Percentiles rank a stretch among this genome's conserved stretches.
These are phyloP conservation scores for Platysteira castanea DNA, from an alignment of 2,113 vertebrate genomes.

Conservation along the genomic window DNA sequence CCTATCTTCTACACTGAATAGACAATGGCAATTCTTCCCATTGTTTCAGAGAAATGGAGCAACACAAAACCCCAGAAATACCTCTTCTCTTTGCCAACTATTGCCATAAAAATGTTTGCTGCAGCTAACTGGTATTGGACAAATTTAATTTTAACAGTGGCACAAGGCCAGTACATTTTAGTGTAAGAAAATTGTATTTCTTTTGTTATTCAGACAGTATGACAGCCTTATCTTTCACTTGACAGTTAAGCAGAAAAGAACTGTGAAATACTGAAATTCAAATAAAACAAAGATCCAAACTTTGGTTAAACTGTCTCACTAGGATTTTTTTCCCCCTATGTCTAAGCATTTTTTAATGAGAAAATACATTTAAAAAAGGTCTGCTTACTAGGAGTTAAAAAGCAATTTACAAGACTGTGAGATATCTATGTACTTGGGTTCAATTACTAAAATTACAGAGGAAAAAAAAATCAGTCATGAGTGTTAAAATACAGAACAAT, in stretches of 20 bases:
- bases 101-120: not conserved
- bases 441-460: not conserved
- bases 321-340: not conserved
- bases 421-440: not conserved
- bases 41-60: conserved; percentile 77
- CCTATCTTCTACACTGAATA: conserved; percentile 80
- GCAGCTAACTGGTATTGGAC: not conserved
- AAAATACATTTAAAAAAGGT: not conserved
- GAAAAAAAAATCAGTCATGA: not conserved
- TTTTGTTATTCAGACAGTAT: not conserved
- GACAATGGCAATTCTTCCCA: conserved; percentile 74
- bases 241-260: not conserved
- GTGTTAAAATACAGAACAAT: not conserved
- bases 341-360: not conserved
- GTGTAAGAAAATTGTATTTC: not conserved
- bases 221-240: not conserved
- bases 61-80: not conserved
- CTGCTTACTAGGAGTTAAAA: not conserved
- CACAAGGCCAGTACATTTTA: not conserved
- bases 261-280: not conserved
- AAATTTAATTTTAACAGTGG: not conserved
- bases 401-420: not conserved
- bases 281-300: not conserved
- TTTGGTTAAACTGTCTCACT: not conserved
- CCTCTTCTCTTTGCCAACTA: not conserved